Evolutionary conservation across 1,140 invertebrate species (phyloP).

Genomic region (Trialeurodes vaporariorum): DNA sequence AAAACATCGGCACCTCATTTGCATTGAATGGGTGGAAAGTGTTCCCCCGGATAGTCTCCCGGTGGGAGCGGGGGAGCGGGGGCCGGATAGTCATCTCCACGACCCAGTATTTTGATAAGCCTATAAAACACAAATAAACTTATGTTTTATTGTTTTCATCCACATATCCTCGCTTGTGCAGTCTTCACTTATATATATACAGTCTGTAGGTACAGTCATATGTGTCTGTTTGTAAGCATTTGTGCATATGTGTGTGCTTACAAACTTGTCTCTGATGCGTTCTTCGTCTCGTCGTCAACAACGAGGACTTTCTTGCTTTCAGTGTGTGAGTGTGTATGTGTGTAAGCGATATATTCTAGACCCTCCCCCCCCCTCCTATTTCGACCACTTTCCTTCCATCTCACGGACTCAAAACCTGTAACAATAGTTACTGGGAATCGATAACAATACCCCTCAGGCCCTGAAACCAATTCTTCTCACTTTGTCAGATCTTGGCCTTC

Average conservation of each 20-base stretch:
- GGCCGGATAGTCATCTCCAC: not conserved
- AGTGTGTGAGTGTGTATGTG: too few relatives aligned
- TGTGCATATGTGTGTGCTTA: too few relatives aligned
- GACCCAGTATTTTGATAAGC: not conserved
- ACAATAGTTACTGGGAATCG: too few relatives aligned
- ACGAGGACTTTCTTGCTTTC: too few relatives aligned
- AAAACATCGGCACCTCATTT: not conserved
- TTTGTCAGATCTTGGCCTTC: not conserved
- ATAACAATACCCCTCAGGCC: not conserved
- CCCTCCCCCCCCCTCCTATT: too few relatives aligned
- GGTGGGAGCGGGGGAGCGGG: too few relatives aligned
- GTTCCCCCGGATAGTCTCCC: too few relatives aligned
- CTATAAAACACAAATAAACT: conserved; percentile 1
- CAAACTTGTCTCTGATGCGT: too few relatives aligned
- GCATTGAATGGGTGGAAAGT: not conserved
- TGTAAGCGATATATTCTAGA: too few relatives aligned
- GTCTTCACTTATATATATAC: not conserved
- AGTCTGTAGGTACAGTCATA: too few relatives aligned
- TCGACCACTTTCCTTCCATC: too few relatives aligned
- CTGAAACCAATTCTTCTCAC: not conserved
- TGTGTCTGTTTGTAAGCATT: too few relatives aligned
- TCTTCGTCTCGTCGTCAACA: not conserved
- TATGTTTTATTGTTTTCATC: not conserved
- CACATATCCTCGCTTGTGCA: not conserved
- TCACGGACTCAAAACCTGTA: not conserved